Evolutionary conservation across 2,888 invertebrate species (phyloP), one percentile per base, ranked within the genome.

Genomic region (Poecilobothrus nobilitatus): DNA sequence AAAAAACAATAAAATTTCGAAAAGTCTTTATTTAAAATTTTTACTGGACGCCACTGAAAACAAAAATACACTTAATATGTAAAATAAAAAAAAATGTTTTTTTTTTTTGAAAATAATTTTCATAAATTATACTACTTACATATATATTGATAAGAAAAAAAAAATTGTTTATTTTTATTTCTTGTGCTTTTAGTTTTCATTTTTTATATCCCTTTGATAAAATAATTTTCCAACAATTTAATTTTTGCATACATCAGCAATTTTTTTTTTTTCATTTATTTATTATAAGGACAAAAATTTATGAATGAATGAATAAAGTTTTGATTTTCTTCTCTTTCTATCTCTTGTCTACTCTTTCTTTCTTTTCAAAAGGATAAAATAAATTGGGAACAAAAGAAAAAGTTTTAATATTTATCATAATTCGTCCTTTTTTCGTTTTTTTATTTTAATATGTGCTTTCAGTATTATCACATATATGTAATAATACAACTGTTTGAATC

Each of bases 151-250:
- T 27, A 37, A 37, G 37, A 37, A 12, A 12, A 37, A 37, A 12
- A 12, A 37, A 10, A 10, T 37, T 37, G 37, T 37, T 10, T 37
- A 53, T 18, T 53, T 53, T 53, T 53, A 18, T 53, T 53, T 53
- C 1, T 53, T 53, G 7, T 8, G 2, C 9, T 53, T 53, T 53
- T n/a, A 18, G n/a, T 53, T 53, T 53, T 53, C 53, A 53, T 53
- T 12, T 53, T 53, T 53, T 37, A 37, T 37, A 37, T 10, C 27
- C 27, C 15, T 15, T 12, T 18, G 18, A 53, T 18, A 53, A 53
- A 53, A 53, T 53, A 53, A 53, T 53, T 53, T 53, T 53, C 53
- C 53, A 53, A 53, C 53, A 53, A 53, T 53, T 53, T 53, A 53
- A 53, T 53, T 53, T 53, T 53, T 18, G 18, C 12, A 53, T 18